Conservation (phyloP, 2,113 vertebrate genomes). For the Morone saxatilis region DNA sequence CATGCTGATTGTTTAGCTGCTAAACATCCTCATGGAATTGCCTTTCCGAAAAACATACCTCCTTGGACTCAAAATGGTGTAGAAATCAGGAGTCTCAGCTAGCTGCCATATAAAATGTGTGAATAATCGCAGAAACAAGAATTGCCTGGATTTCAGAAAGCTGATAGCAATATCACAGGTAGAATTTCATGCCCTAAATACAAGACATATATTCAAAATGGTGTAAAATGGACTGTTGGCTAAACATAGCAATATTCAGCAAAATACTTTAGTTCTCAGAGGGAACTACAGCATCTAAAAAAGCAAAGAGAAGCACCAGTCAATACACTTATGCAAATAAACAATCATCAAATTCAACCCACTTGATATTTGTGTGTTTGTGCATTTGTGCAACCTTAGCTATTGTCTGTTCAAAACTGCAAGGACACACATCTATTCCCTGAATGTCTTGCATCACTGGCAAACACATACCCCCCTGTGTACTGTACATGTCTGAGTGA, state of each 20-base stretch:
- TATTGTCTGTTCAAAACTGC: constrained; percentile 5
- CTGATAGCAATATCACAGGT: background rate
- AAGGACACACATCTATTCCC: constrained; percentile 10
- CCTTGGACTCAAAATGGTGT: background rate
- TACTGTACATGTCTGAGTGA: background rate
- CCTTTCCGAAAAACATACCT: too few species aligned
- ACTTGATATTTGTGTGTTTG: constrained; percentile 1
- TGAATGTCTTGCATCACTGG: constrained; percentile 18
- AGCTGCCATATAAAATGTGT: background rate
- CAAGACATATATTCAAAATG: background rate
- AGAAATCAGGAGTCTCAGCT: background rate
- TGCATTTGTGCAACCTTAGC: constrained; percentile 4
- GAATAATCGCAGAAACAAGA: background rate
- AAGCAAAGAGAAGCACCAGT: background rate
- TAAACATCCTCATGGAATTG: background rate
- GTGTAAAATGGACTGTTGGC: background rate
- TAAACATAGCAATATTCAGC: background rate
- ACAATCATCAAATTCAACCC: background rate
- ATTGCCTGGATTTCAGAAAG: background rate
- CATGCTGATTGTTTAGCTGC: background rate
- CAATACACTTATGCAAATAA: constrained; percentile 6
- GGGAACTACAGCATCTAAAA: background rate
- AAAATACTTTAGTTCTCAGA: background rate
- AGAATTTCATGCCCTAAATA: background rate
- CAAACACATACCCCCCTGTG: background rate